phyloP scores from a whole-genome alignment of 2,888 invertebrate species.

The Andrena bicolor region DNA sequence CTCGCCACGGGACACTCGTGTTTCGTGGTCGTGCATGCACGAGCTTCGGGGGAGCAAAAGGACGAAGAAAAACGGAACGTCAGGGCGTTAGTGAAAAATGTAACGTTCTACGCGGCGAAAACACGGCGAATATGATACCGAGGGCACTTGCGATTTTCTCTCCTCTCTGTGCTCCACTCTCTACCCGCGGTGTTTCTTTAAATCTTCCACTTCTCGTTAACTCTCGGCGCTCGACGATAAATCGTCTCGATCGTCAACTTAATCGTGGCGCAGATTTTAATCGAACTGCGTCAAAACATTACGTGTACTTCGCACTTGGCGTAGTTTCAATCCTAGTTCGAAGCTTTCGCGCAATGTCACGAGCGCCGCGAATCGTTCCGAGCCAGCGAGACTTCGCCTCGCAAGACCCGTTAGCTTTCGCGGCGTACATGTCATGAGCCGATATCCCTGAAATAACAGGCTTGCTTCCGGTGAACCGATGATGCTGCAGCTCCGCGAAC shows the following conservation, averaged over 20 bases:
- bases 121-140: constrained; percentile 32
- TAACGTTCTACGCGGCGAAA: constrained; percentile 36
- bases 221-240: constrained; percentile 5
- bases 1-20: constrained; percentile 62
- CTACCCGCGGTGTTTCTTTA: constrained; percentile 6
- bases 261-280: not conserved
- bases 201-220: constrained; percentile 19
- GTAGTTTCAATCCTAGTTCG: not conserved
- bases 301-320: too few species aligned
- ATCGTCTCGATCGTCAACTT: not conserved
- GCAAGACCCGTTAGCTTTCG: constrained; percentile 51
- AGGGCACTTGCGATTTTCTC: constrained; percentile 10
- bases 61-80: constrained; percentile 17
- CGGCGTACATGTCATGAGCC: constrained; percentile 40
- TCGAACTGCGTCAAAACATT: too few species aligned
- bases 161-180: not conserved
- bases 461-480: constrained; percentile 62
- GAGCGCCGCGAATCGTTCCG: constrained; percentile 24
- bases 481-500: constrained; percentile 40
- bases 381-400: constrained; percentile 34
- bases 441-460: constrained; percentile 68
- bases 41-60: constrained; percentile 35
- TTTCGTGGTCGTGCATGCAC: constrained; percentile 52
- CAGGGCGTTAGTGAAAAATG: constrained; percentile 57
- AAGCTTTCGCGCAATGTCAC: constrained; percentile 15